Conservation (phyloP, 2,888 invertebrate species). For the Scaeva pyrastri region DNA sequence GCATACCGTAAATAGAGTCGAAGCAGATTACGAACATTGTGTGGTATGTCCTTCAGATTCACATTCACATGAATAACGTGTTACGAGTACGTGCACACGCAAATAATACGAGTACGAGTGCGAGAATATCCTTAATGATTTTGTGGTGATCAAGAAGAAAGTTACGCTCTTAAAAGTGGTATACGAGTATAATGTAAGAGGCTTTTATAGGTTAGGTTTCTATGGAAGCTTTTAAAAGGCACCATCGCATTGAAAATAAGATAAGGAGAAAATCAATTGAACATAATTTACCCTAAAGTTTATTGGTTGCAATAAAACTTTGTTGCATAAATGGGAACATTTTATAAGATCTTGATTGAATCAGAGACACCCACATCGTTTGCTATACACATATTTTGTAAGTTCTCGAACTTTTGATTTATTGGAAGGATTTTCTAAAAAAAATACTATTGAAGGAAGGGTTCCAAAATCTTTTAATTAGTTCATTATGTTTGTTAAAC, state of each 20-base stretch:
- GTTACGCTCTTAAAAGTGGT: slow-evolving; percentile 35
- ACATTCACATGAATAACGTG: slow-evolving; percentile 21
- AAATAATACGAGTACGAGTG: not conserved
- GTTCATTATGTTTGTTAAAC: no score
- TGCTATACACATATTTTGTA: not conserved
- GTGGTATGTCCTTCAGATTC: slow-evolving; percentile 20
- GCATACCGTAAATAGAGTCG: slow-evolving; percentile 61
- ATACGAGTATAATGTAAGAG: slow-evolving; percentile 7
- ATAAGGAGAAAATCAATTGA: slow-evolving; percentile 26
- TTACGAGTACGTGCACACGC: not conserved
- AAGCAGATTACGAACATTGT: slow-evolving; percentile 56
- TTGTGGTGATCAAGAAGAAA: slow-evolving; percentile 35
- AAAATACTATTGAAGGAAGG: no score
- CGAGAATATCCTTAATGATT: slow-evolving; percentile 55
- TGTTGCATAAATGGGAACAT: not conserved
- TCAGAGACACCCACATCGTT: not conserved
- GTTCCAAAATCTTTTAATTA: no score
- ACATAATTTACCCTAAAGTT: slow-evolving; percentile 28
- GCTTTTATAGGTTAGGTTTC: slow-evolving; percentile 17
- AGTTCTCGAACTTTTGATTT: not conserved
- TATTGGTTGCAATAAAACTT: slow-evolving; percentile 29
- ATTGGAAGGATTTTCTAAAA: no score
- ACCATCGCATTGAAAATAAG: slow-evolving; percentile 24
- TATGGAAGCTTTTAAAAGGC: not conserved
- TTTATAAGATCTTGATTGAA: not conserved